Evolutionary conservation across 2,888 invertebrate genomes (phyloP).

Genomic region (Ernsta delagoae): DNA sequence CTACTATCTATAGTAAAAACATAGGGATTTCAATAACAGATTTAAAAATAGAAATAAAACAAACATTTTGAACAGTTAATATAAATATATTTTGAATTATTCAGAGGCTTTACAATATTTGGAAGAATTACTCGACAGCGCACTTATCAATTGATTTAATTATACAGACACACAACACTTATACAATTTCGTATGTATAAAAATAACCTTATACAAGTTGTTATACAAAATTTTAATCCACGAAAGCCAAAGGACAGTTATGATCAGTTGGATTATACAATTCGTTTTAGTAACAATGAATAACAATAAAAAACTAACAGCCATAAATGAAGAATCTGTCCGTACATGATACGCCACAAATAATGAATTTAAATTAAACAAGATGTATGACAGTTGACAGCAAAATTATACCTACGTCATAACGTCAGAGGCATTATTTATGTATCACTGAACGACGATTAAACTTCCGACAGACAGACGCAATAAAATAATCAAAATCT

Average conservation of each 20-base stretch:
- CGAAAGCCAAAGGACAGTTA: conserved; percentile 35
- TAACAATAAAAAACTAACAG: conserved; percentile 56
- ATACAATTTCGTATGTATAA: conserved; percentile 54
- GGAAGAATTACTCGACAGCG: conserved; percentile 79
- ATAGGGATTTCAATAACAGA: too few relatives aligned
- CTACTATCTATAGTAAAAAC: too few relatives aligned
- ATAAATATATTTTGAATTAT: conserved; percentile 85
- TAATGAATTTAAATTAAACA: conserved; percentile 50
- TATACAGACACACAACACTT: conserved; percentile 57
- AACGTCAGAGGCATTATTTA: neutral
- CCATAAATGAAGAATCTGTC: conserved; percentile 47
- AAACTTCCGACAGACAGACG: neutral
- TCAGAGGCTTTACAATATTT: conserved; percentile 85
- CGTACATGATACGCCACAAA: conserved; percentile 42
- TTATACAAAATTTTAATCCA: conserved; percentile 43
- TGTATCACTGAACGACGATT: neutral
- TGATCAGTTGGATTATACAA: conserved; percentile 42
- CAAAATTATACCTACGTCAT: conserved; percentile 11
- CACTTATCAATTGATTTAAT: conserved; percentile 44
- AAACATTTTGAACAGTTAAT: conserved; percentile 81
- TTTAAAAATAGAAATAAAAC: conserved; percentile 64
- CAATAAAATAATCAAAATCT: neutral
- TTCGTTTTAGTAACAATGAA: conserved; percentile 49
- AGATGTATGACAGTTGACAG: conserved; percentile 40
- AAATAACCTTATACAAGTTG: conserved; percentile 68